Percentiles rank a stretch among this genome's conserved stretches.
phyloP scores from a whole-genome alignment of 2,113 vertebrate genomes.

The Salvelinus fontinalis region DNA sequence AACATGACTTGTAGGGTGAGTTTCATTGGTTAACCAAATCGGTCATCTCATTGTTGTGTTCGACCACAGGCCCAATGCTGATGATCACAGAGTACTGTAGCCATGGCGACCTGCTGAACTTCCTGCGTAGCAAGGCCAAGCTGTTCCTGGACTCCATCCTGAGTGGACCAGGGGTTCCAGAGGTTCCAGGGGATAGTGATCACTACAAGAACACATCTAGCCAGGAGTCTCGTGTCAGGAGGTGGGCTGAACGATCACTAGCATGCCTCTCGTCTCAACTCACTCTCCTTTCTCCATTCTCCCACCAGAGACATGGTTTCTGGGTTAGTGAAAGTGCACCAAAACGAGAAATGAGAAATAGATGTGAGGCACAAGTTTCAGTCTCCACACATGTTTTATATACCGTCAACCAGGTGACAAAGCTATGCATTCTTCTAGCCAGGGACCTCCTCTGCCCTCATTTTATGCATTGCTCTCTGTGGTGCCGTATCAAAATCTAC shows the following conservation, averaged over 20 bases:
- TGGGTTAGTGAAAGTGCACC: not conserved
- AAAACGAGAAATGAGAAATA: not conserved
- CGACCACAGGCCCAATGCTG: conserved; percentile 85
- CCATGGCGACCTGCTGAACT: conserved; percentile 93
- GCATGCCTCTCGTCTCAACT: no score
- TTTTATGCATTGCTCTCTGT: not conserved
- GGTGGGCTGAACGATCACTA: not conserved
- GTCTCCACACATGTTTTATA: not conserved
- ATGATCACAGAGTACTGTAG: conserved; percentile 98
- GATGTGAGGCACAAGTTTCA: conserved; percentile 1
- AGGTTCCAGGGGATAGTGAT: conserved; percentile 66
- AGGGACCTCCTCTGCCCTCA: not conserved
- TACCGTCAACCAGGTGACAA: no score
- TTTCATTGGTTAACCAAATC: not conserved
- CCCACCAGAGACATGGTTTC: not conserved
- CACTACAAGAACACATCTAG: conserved; percentile 84
- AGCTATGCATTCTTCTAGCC: no score
- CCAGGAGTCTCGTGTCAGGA: not conserved
- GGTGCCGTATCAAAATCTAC: not conserved
- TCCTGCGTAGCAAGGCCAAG: conserved; percentile 85
- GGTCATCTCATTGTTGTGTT: not conserved
- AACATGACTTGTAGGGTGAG: not conserved
- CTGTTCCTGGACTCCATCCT: conserved; percentile 80
- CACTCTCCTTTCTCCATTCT: not conserved
- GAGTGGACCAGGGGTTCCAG: conserved; percentile 64